A percentile compares a stretch with the other conserved stretches of the same genome.
Conservation (phyloP, 2,888 invertebrate genomes). For the Arrhopalites spinosus region DNA sequence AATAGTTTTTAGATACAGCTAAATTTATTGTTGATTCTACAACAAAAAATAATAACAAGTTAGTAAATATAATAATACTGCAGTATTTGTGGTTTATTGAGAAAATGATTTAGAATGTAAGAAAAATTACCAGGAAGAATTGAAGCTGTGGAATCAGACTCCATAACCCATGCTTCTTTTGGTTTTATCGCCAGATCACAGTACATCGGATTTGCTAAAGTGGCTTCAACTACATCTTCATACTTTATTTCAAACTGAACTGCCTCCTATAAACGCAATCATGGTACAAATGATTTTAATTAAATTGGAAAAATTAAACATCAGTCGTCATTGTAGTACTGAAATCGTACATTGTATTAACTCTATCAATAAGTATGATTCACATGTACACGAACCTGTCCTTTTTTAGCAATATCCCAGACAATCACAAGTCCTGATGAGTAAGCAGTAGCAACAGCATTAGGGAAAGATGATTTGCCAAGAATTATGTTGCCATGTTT, state of each 20-base stretch:
- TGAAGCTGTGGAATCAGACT: conserved; percentile 20
- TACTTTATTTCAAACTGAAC: conserved; percentile 61
- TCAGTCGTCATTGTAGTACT: too few species aligned
- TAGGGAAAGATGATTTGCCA: conserved; percentile 50
- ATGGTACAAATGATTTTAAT: conserved; percentile 26
- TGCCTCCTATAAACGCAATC: conserved; percentile 60
- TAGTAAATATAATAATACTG: not conserved
- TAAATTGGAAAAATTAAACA: too few species aligned
- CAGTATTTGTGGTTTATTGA: not conserved
- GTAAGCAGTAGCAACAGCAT: conserved; percentile 46
- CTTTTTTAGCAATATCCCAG: conserved; percentile 81
- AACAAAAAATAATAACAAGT: not conserved
- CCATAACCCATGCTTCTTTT: conserved; percentile 58
- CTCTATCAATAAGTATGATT: too few species aligned
- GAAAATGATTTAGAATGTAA: not conserved
- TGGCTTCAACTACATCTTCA: conserved; percentile 39
- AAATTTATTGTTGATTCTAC: not conserved
- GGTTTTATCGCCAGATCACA: conserved; percentile 57
- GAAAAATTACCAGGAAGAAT: conserved; percentile 6
- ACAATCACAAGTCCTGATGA: conserved; percentile 69
- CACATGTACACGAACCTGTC: too few species aligned
- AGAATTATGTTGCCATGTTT: conserved; percentile 40
- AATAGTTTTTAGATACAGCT: not conserved
- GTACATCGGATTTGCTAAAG: too few species aligned
- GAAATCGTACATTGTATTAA: too few species aligned